Evolutionary conservation across 2,113 vertebrate genomes (phyloP), one percentile per base, ranked within the genome.

Genomic region (Paratilapia polleni): DNA sequence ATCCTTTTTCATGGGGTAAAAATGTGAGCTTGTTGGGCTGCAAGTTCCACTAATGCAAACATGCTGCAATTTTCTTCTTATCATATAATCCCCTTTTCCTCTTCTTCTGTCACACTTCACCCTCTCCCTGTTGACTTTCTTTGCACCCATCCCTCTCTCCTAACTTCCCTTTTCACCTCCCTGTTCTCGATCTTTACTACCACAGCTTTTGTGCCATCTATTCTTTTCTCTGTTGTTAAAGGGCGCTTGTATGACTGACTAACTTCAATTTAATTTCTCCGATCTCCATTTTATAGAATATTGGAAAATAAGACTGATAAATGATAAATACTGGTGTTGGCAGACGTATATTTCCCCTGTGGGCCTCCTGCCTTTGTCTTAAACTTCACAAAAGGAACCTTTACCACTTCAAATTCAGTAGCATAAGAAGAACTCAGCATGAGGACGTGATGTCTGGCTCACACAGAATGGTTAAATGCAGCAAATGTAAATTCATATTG

Each of bases 301-400:
- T 13, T 52, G 24, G 26, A 43, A 52, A 20, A 59, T 57, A 49
- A 31, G 61, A 73, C 24, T 57, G 31, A 57, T 47, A 36, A n/a
- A 84, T 80, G 38, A 88, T 76, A 38, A 77, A 82, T 34, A 34
- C 22, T 0, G 9, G 68, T 61, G 47, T 70, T 56, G 34, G 64
- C 26, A 79, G 63, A 60, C 3, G 13, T 38, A 56, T 14, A 6
- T 75, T 75, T 60, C 66, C 58, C 70, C 3, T 38, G 26, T 52
- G 31, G 13, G 41, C 20, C 12, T 78, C 64, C 62, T 43, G 58
- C 85, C 68, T 84, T 85, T 81, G 77, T 75, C 87, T 80, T 14
- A 41, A 15, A 41, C 41, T 84, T 84, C 52, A 24, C n/a, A 68
- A 66, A 87, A 85, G 11, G 9, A 61, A 13, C 38, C 34, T 66